These are phyloP conservation scores for Lota lota DNA, from an alignment of 2,113 vertebrate species.

Conservation along the genomic window DNA sequence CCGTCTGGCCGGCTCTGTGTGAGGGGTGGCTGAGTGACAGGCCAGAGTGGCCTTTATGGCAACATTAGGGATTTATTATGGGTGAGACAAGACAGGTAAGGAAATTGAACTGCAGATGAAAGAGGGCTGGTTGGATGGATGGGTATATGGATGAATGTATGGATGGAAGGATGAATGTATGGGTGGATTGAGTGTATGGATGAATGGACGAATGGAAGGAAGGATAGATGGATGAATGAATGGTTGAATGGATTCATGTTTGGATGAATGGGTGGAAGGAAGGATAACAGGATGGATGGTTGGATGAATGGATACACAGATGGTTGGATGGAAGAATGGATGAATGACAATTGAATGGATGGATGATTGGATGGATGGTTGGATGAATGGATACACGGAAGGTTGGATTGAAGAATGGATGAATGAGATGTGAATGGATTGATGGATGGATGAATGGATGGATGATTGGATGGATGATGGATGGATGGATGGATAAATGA, in stretches of 20 bases:
- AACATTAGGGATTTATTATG: slow-evolving; percentile 43
- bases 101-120: neutral
- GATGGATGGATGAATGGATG: neutral
- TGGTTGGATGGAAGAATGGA: neutral
- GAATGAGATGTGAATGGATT: neutral
- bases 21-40: slow-evolving; percentile 51
- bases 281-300: neutral
- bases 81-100: slow-evolving; percentile 18
- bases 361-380: neutral
- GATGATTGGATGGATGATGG: neutral
- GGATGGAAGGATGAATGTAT: neutral
- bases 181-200: no score
- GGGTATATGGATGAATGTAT: neutral
- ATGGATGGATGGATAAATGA: no score
- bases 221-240: no score
- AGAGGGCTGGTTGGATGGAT: no score
- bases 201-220: neutral
- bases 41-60: slow-evolving; percentile 38
- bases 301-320: neutral
- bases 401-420: neutral
- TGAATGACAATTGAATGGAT: neutral
- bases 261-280: neutral
- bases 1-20: slow-evolving; percentile 44
- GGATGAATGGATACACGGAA: neutral
- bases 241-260: no score